Evolutionary conservation across 2,113 vertebrate species (phyloP), one percentile per base, ranked within the genome.

Genomic region (Pseudorectes ferrugineus): DNA sequence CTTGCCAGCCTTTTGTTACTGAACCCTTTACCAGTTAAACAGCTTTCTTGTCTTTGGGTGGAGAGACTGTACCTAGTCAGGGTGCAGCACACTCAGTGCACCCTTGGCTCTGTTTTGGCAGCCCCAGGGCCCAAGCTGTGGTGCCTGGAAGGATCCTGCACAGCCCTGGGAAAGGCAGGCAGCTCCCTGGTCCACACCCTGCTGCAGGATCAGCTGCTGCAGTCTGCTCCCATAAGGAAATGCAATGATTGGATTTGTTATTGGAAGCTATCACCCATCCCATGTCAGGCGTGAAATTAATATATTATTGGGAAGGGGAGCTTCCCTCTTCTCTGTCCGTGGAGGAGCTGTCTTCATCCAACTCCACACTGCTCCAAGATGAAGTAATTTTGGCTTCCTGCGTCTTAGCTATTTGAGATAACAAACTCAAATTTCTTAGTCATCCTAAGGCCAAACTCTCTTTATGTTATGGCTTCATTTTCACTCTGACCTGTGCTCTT

Each of bases 311-410:
- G 49, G 55, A 71, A 85, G 33, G 29, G 26, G 18, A 88, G 12
- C 6, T 91, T 92, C 77, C 57, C 35, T 77, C 43, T 67, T 66
- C 58, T 61, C 33, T 23, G 19, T 70, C 54, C 10, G 5, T 57
- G 84, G 43, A 92, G 66, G 57, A 93, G 29, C 24, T 89, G 48
- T 72, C 80, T 94, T 66, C 42, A 55, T 87, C 79, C 66, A 93
- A 26, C 46, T 83, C 65, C 4, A 3, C n/a, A 29, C 17, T 1
- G 10, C 55, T 96, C 82, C 87, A 92, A 84, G 46, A 92, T 67
- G 61, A 92, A 76, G 61, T 94, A 29, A 92, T 87, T 87, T 88
- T 85, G 84, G 72, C 61, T 89, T 24, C 23, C 17, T 65, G 33
- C 1, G 0, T 72, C 76, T 89, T 38, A 85, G 75, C 40, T 86